A percentile compares a stretch with the other conserved stretches of the same genome.
phyloP scores from a whole-genome alignment of 2,113 vertebrate species.

The Leptosomus discolor region DNA sequence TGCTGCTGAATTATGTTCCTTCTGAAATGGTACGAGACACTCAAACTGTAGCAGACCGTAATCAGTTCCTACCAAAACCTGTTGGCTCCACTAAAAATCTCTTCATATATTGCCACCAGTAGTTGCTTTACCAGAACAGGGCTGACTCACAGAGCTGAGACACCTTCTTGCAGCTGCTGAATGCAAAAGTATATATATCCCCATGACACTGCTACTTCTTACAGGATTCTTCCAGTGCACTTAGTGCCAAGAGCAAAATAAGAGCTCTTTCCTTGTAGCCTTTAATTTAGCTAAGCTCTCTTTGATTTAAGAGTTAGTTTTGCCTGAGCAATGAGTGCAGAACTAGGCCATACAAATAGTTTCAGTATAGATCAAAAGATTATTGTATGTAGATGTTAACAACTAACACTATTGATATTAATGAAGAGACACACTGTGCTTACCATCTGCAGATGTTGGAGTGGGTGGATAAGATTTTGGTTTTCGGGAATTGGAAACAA shows the following conservation, averaged over 20 bases:
- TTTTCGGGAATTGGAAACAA: conserved; percentile 11
- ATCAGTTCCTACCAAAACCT: neutral
- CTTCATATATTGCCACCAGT: neutral
- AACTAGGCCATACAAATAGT: neutral
- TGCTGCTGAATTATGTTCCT: neutral
- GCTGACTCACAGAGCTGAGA: neutral
- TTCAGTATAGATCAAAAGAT: neutral
- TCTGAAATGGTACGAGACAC: neutral
- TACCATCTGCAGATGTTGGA: conserved; percentile 29
- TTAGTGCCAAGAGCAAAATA: neutral
- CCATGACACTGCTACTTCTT: neutral
- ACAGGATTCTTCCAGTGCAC: neutral
- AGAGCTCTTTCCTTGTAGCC: neutral
- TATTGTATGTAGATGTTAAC: neutral
- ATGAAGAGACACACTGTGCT: neutral
- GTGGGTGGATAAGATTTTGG: conserved; percentile 4
- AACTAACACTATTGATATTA: neutral
- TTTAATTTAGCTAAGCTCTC: neutral
- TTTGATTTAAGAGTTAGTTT: neutral
- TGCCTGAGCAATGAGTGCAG: neutral
- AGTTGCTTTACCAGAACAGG: neutral
- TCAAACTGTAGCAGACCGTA: neutral
- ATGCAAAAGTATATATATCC: neutral
- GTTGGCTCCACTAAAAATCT: neutral
- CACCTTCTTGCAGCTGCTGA: neutral